phyloP scores from a whole-genome alignment of 2,113 vertebrate species.

The Carassius carassius region DNA sequence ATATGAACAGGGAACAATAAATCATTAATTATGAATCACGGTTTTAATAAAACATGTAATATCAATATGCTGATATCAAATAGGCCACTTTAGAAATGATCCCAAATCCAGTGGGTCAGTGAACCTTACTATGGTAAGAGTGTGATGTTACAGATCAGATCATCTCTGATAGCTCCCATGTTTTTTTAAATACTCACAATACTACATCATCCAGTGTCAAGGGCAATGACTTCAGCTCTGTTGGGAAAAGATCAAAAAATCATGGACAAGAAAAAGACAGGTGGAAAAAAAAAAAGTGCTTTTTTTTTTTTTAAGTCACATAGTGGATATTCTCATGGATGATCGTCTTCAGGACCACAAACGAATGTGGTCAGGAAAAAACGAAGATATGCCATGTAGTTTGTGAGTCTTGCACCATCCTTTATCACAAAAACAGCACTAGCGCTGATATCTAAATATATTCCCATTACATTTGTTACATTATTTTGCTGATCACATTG shows the following conservation, averaged over 20 bases:
- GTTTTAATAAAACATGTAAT: neutral
- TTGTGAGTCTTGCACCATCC: neutral
- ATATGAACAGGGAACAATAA: constrained; percentile 2
- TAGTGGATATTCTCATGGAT: neutral
- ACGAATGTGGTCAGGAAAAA: neutral
- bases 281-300: too few relatives aligned
- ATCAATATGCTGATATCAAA: neutral
- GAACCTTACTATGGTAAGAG: neutral
- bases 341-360: neutral
- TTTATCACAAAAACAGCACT: neutral
- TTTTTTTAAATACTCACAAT: neutral
- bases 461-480: neutral
- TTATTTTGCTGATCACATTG: neutral
- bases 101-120: neutral
- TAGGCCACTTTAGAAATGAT: neutral
- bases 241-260: neutral
- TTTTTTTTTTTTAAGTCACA: too few relatives aligned
- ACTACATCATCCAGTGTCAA: neutral
- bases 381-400: neutral
- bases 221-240: neutral
- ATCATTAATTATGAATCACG: neutral
- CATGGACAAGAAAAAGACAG: neutral
- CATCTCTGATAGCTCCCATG: too few relatives aligned
- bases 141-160: neutral
- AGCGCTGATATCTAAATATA: too few relatives aligned